Conservation (phyloP, 1,140 invertebrate genomes). For the Campodea augens region DNA sequence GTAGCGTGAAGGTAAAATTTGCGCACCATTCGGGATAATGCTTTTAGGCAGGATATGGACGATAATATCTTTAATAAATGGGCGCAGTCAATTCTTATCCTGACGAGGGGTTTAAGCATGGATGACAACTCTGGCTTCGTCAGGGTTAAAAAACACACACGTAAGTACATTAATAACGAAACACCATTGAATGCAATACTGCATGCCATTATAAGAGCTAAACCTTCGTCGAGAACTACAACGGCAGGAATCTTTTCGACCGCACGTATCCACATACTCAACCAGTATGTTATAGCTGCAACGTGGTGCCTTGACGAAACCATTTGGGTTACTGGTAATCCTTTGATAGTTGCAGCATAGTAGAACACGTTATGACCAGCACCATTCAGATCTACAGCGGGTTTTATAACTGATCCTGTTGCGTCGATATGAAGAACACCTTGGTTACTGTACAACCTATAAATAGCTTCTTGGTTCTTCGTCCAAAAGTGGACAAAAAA, state of each 20-base stretch:
- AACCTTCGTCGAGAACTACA: background rate
- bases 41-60: background rate
- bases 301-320: background rate
- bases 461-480: background rate
- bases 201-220: background rate
- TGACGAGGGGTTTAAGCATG: background rate
- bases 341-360: background rate
- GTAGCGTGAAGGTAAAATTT: background rate
- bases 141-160: background rate
- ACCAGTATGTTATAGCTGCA: background rate
- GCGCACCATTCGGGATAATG: background rate
- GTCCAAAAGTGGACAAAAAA: background rate
- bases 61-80: background rate
- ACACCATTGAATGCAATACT: background rate
- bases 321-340: background rate
- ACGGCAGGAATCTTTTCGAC: background rate
- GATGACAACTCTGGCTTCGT: background rate
- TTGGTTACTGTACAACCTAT: background rate
- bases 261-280: background rate
- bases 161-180: background rate
- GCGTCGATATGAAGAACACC: background rate
- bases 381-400: background rate
- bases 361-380: background rate
- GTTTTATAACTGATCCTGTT: background rate
- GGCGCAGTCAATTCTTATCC: background rate